phyloP scores from a whole-genome alignment of 1,140 invertebrate species.

The Brachystomella parvula region DNA sequence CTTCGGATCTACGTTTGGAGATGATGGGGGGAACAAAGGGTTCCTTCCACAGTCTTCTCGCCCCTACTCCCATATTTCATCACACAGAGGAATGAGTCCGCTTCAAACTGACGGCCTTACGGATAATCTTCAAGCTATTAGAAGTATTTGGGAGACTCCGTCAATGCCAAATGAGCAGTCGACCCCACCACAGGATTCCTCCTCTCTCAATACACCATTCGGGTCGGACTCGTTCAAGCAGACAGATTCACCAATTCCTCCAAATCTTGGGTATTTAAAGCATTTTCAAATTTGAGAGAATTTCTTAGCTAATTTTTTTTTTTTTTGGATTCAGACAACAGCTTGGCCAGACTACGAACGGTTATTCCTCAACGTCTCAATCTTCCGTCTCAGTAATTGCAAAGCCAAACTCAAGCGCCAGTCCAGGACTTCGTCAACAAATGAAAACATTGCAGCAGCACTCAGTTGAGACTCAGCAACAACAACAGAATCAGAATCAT shows the following conservation, averaged over 20 bases:
- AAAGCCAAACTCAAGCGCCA: constrained; percentile 32
- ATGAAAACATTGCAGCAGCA: constrained; percentile 6
- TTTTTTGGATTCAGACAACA: constrained; percentile 4
- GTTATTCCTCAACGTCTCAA: constrained; percentile 19
- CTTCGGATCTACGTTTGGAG: constrained; percentile 21
- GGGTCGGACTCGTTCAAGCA: constrained; percentile 24
- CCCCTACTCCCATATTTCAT: constrained; percentile 23
- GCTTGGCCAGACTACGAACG: constrained; percentile 18
- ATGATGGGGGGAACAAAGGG: constrained; percentile 18
- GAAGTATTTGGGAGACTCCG: constrained; percentile 31
- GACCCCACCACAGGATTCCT: constrained; percentile 3
- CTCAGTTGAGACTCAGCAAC: neutral
- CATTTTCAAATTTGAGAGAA: neutral
- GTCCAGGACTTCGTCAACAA: constrained; percentile 14
- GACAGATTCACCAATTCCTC: constrained; percentile 10
- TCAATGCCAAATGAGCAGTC: constrained; percentile 24
- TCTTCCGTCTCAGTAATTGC: constrained; percentile 29
- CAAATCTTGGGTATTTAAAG: constrained; percentile 17
- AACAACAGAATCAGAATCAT: neutral
- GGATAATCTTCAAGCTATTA: constrained; percentile 30
- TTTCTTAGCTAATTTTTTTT: neutral
- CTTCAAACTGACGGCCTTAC: constrained; percentile 22
- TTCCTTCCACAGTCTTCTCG: neutral
- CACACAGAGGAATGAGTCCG: constrained; percentile 29
- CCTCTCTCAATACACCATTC: constrained; percentile 5